Evolutionary conservation across 2,797 vertebrate species (phyloP), one percentile per base, ranked within the genome.

Genomic region (Smutsia gigantea): DNA sequence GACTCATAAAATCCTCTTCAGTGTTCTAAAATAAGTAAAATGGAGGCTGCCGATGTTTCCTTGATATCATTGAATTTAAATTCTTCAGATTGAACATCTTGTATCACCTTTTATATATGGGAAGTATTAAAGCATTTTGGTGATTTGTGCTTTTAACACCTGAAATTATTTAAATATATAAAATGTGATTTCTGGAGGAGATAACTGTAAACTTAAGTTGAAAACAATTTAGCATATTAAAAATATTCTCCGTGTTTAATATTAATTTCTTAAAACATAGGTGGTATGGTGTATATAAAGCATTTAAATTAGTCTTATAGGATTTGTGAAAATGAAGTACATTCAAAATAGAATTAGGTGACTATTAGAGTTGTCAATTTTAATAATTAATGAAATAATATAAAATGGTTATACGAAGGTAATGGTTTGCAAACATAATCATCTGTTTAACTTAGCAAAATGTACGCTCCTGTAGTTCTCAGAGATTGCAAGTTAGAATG

Each of bases 351-450:
- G 31, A 94, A 95, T 39, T 91, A 71, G 87, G 49, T 98, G 90
- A 74, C 51, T 98, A 68, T 97, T 92, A 93, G 25, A 81, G 21
- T 92, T 97, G 86, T 96, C 82, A 96, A 88, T 96, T 96, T 91
- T 96, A 97, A 75, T 98, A 97, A 97, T 96, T 97, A 97, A 90
- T 97, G 93, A 97, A 97, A 83, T 87, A 97, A 84, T 90, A 3
- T 77, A 87, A 95, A 93, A 37, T 75, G 59, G 23, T 94, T 93
- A 51, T 66, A 39, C 12, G 7, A 87, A 37, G 37, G 3, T 91
- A 94, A 53, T 91, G 34, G n/a, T 88, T 98, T 98, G 86, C 94
- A 98, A 97, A 97, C 94, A 84, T 95, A 97, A 96, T 75, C 97
- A 98, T 94, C 57, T 95, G 29, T 61, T 84, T 96, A 93, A 93